phyloP scores from a whole-genome alignment of 2,888 invertebrate genomes.

The Pocota personata region DNA sequence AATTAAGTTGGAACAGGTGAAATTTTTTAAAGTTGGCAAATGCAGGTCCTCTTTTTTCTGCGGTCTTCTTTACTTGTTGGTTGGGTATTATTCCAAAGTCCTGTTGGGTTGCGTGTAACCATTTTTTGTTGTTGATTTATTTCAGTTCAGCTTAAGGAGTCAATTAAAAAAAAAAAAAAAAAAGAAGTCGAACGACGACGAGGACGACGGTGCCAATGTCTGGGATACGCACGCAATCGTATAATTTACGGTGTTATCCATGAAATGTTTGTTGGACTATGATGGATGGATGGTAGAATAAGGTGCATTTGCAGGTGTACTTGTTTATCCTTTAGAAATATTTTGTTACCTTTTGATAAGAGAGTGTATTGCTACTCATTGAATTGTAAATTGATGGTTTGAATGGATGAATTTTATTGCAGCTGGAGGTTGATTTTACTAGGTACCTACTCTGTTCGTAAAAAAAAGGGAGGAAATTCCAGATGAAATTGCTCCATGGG shows the following conservation, averaged over 20 bases:
- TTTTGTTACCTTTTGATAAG: constrained; percentile 38
- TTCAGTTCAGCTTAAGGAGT: constrained; percentile 34
- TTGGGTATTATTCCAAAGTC: constrained; percentile 33
- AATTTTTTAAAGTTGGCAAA: constrained; percentile 52
- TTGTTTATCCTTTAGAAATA: constrained; percentile 25
- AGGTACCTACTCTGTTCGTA: neutral
- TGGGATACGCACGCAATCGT: constrained; percentile 68
- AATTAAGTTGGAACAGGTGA: constrained; percentile 67
- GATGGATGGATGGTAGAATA: constrained; percentile 44
- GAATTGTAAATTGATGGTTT: constrained; percentile 52
- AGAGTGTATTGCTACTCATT: neutral
- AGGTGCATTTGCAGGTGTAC: constrained; percentile 65
- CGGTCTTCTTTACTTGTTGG: neutral
- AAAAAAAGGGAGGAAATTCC: too few species aligned
- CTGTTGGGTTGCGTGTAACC: constrained; percentile 55
- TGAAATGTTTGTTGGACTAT: constrained; percentile 60
- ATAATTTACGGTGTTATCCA: constrained; percentile 67
- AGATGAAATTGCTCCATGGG: neutral
- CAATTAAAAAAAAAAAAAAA: constrained; percentile 38
- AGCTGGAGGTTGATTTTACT: constrained; percentile 50
- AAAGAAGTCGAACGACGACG: neutral
- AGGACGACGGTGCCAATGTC: neutral
- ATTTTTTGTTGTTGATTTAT: constrained; percentile 40
- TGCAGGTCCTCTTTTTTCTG: constrained; percentile 23
- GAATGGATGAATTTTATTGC: constrained; percentile 50